phyloP scores from a whole-genome alignment of 1,140 invertebrate species.

The Zaprionus lachaisei region DNA sequence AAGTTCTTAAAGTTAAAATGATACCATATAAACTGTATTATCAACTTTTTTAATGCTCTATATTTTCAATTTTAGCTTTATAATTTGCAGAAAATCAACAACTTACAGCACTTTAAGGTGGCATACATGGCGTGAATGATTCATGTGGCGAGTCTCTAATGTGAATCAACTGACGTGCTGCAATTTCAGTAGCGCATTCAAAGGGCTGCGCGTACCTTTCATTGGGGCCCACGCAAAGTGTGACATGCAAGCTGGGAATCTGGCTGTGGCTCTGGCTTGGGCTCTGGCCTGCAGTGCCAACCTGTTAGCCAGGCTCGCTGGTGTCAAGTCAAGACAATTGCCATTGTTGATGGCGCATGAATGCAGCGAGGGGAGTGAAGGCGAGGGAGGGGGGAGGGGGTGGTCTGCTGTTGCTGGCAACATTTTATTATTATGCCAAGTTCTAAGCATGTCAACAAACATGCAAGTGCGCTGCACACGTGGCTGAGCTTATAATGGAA shows the following conservation, averaged over 20 bases:
- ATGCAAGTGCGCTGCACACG: conserved; percentile 59
- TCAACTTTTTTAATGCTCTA: background rate
- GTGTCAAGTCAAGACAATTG: conserved; percentile 73
- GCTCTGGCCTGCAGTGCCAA: background rate
- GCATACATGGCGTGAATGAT: background rate
- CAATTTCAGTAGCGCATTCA: conserved; percentile 13
- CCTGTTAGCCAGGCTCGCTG: conserved; percentile 43
- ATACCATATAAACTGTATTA: background rate
- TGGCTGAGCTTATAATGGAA: conserved; percentile 63
- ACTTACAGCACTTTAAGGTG: background rate
- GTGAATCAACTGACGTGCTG: background rate
- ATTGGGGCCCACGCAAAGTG: background rate
- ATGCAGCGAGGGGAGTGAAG: background rate
- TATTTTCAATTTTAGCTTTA: background rate
- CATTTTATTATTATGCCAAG: conserved; percentile 73
- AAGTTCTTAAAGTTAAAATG: too few species aligned
- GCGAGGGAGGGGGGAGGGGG: background rate
- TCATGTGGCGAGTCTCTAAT: background rate
- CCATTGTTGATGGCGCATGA: conserved; percentile 59
- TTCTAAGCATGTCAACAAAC: conserved; percentile 71
- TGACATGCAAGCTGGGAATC: conserved; percentile 16
- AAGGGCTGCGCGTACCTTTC: background rate
- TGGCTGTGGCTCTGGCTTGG: background rate
- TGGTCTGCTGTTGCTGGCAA: background rate
- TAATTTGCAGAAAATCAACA: background rate